A percentile compares a stretch with the other conserved stretches of the same genome.
phyloP scores from a whole-genome alignment of 2,888 invertebrate species.

The Lepidochitona cinerea region DNA sequence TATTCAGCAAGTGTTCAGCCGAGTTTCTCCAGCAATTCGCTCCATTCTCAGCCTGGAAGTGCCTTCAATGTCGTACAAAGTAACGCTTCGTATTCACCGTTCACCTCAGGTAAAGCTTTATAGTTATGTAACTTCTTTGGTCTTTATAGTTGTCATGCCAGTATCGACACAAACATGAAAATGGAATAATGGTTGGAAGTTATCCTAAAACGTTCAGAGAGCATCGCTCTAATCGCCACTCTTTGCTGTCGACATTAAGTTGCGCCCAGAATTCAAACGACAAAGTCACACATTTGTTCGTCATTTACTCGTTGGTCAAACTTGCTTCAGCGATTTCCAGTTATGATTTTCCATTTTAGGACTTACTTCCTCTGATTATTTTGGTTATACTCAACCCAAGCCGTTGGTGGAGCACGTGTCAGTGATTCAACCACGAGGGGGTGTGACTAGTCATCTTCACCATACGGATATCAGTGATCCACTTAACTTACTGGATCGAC shows the following conservation, averaged over 20 bases:
- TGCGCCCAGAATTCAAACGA: too few species aligned
- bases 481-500: constrained; percentile 54
- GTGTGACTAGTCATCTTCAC: constrained; percentile 30
- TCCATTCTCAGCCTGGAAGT: constrained; percentile 48
- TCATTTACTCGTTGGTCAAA: too few species aligned
- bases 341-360: background rate
- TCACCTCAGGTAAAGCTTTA: too few species aligned
- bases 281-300: too few species aligned
- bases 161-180: too few species aligned
- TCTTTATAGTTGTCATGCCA: too few species aligned
- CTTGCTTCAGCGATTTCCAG: background rate
- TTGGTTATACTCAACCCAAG: constrained; percentile 42
- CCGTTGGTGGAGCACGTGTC: constrained; percentile 64
- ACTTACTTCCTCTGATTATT: background rate
- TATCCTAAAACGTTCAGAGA: too few species aligned
- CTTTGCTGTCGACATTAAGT: too few species aligned
- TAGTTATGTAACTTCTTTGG: too few species aligned
- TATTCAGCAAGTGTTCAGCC: constrained; percentile 30
- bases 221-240: too few species aligned
- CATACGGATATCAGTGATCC: constrained; percentile 45
- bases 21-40: constrained; percentile 31
- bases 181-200: too few species aligned
- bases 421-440: constrained; percentile 55
- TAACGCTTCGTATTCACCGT: constrained; percentile 37
- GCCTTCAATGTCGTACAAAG: constrained; percentile 63